phyloP scores from a whole-genome alignment of 1,140 invertebrate species.

The Heliconius melpomene region DNA sequence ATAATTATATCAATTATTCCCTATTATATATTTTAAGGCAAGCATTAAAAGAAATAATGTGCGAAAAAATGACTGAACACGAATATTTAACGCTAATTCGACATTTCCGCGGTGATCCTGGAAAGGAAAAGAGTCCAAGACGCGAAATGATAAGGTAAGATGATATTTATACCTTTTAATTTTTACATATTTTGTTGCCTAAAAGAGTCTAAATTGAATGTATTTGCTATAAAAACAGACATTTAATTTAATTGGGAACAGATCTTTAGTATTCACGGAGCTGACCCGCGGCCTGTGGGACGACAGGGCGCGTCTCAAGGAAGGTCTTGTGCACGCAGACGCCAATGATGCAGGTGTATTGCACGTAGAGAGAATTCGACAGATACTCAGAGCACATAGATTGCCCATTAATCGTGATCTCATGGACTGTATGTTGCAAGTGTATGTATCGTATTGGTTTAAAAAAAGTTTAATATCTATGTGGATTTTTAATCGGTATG shows the following conservation, averaged over 20 bases:
- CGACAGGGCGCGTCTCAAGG: conserved; percentile 84
- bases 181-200: too few relatives aligned
- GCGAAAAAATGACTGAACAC: conserved; percentile 87
- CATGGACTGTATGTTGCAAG: conserved; percentile 85
- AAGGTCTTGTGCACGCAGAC: conserved; percentile 85
- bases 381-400: conserved; percentile 83
- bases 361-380: conserved; percentile 80
- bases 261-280: conserved; percentile 85
- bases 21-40: conserved; percentile 64
- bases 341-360: conserved; percentile 82
- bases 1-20: too few relatives aligned
- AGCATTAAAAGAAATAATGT: conserved; percentile 82
- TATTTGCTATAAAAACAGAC: not conserved
- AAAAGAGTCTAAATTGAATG: too few relatives aligned
- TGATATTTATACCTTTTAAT: too few relatives aligned
- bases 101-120: conserved; percentile 81
- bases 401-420: conserved; percentile 85
- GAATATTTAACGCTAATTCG: conserved; percentile 89
- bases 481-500: too few relatives aligned
- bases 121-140: conserved; percentile 71
- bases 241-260: conserved; percentile 29
- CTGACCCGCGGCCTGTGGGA: conserved; percentile 86
- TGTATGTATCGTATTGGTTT: conserved; percentile 77
- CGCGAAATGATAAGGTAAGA: conserved; percentile 75
- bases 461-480: not conserved